phyloP scores from a whole-genome alignment of 2,113 vertebrate species.

The Silurus meridionalis region DNA sequence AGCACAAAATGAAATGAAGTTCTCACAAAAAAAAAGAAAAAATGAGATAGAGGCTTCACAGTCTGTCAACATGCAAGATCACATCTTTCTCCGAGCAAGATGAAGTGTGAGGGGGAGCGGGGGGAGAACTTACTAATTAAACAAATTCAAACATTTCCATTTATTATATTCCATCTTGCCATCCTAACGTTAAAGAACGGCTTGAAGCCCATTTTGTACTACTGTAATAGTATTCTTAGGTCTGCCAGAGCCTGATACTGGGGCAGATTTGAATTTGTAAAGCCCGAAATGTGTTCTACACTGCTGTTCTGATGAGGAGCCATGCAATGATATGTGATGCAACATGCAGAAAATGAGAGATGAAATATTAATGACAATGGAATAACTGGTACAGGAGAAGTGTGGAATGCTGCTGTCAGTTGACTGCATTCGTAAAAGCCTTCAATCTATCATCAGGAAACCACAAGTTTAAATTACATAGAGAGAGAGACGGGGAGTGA shows the following conservation, averaged over 20 bases:
- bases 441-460: not conserved
- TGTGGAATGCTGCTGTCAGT: not conserved
- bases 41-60: constrained; percentile 60
- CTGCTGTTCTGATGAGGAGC: not conserved
- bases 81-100: constrained; percentile 52
- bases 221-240: constrained; percentile 16
- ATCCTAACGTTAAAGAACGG: not conserved
- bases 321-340: not conserved
- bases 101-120: constrained; percentile 1
- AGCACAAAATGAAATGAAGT: constrained; percentile 63
- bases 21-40: constrained; percentile 54
- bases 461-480: not conserved
- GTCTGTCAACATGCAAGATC: constrained; percentile 61
- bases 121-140: constrained; percentile 59
- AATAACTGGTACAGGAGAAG: not conserved
- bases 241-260: not conserved
- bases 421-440: not conserved
- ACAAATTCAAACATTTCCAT: constrained; percentile 48
- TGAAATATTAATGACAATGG: constrained; percentile 14
- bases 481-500: too few species aligned
- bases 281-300: not conserved
- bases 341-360: not conserved
- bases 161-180: constrained; percentile 12
- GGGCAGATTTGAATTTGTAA: not conserved
- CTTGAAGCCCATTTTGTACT: not conserved